Base-by-base conservation (phyloP, 2,797 vertebrate species). In the Poecile montanus region DNA sequence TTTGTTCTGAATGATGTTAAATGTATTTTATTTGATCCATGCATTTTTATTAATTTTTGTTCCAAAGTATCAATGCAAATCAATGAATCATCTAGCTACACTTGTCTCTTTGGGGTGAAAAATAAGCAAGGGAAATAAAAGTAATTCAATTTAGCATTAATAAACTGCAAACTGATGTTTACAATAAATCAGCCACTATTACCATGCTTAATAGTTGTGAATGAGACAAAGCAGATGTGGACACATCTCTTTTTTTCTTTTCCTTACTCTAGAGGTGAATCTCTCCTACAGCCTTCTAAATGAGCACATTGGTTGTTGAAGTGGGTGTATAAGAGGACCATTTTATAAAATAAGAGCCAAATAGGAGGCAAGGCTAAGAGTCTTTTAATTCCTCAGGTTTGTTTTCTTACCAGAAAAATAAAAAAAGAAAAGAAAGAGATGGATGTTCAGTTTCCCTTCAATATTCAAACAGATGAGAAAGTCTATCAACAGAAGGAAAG, bases 91-190 rank as follows among this genome's bases (percentile, higher is more conserved):
- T 95, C 95, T 96, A 90, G 95, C 78, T 94, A 47, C 54, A 81
- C 95, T 97, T 96, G 70, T 95, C 70, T 96, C 88, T 97, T 97
- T 88, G 85, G 91, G 91, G 80, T 93, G 81, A 88, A 97, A 97
- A 96, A 96, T 92, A 92, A 93, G 58, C 80, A 96, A 95, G 95
- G 54, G 30, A 80, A 93, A 81, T 50, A 72, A 80, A 87, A 94
- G 71, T 96, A 96, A 96, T 97, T 97, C 96, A 94, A 96, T 97
- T 97, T 95, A 93, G 53, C 13, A 3, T 95, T 97, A 97, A 96
- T 95, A 95, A 95, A 91, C 66, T 82, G 72, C 63, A 88, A 96
- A 90, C 91, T 95, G 94, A 97, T 96, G 94, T 97, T 97, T 97
- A 96, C 91, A 95, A 97, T 97, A 97, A 95, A 97, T 97, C 95